A percentile compares a stretch with the other conserved stretches of the same genome.
Evolutionary conservation across 2,113 vertebrate species (phyloP).

Genomic region (Xiphias gladius): DNA sequence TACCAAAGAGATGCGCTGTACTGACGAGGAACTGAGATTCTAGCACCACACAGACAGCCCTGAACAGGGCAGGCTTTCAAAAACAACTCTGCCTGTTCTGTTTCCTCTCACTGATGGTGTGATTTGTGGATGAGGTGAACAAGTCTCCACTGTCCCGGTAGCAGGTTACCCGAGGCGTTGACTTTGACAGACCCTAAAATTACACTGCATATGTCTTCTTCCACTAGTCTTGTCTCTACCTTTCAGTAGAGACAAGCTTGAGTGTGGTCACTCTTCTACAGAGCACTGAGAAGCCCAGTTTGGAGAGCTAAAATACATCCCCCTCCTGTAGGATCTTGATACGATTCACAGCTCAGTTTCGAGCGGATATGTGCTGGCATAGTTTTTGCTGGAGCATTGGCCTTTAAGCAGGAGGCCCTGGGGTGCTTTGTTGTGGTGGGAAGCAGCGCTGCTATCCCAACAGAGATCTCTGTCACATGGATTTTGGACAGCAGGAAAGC

Average conservation of each 20-base stretch:
- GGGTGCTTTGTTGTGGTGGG: constrained; percentile 72
- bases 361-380: constrained; percentile 55
- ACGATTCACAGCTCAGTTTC: constrained; percentile 72
- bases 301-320: constrained; percentile 53
- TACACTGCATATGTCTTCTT: background rate
- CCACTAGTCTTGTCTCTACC: background rate
- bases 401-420: constrained; percentile 57
- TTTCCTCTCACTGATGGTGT: constrained; percentile 62
- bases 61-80: constrained; percentile 62
- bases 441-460: constrained; percentile 71
- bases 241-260: constrained; percentile 1
- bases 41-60: constrained; percentile 67
- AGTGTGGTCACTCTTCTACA: background rate
- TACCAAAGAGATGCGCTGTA: constrained; percentile 75
- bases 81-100: constrained; percentile 62
- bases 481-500: constrained; percentile 64
- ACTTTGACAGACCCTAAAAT: background rate
- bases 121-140: constrained; percentile 50
- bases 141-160: constrained; percentile 47
- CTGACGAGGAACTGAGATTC: constrained; percentile 64
- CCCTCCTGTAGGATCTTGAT: constrained; percentile 70
- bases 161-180: constrained; percentile 29
- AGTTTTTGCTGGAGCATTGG: constrained; percentile 41
- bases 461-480: constrained; percentile 65
- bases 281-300: constrained; percentile 10